Evolutionary conservation across 2,113 vertebrate species (phyloP), one percentile per base, ranked within the genome.

Genomic region (Cavia aperea): DNA sequence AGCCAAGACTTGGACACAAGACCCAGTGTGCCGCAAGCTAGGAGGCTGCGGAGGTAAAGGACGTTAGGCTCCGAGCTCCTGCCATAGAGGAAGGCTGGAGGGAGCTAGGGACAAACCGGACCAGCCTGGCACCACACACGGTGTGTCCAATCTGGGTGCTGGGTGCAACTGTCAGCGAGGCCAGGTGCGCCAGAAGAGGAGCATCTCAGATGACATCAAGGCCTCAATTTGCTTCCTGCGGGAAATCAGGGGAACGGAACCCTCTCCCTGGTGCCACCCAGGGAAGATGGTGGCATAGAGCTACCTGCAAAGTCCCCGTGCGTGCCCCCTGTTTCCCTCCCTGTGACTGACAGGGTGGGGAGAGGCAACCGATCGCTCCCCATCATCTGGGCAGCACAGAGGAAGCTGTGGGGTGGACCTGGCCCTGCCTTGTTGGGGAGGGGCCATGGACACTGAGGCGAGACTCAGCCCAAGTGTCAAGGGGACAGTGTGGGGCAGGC

Each of bases 61-160:
- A 92, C 88, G 83, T 73, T 43, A 63, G 78, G 78, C 36, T 60
- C 56, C 54, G 26, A 91, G 33, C 46, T 86, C 56, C 91, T 86
- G 66, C 90, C 56, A 54, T 78, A 89, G 82, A 86, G 88, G 36
- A 85, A 88, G 72, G 54, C 14, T 85, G 62, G 81, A 90, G 66
- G 49, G 72, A 87, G 77, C 24, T n/a, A 86, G 77, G 87, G 54
- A 81, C 91, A 93, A 78, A 26, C 31, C 92, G 92, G 88, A 81
- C 10, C 49, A 54, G 31, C 39, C 3, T 0, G 5, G 24, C 46
- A 10, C 26, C 24, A 51, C 56, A 86, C 21, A 8, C 29, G 68
- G 51, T 46, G 56, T 54, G 46, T 70, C 58, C 58, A 13, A 39
- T 15, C 43, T 62, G 23, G 7, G 70, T 31, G 66, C 31, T 62